These are phyloP conservation scores for Slavum lentiscoides DNA, from an alignment of 2,888 invertebrate species.

Conservation along the genomic window DNA sequence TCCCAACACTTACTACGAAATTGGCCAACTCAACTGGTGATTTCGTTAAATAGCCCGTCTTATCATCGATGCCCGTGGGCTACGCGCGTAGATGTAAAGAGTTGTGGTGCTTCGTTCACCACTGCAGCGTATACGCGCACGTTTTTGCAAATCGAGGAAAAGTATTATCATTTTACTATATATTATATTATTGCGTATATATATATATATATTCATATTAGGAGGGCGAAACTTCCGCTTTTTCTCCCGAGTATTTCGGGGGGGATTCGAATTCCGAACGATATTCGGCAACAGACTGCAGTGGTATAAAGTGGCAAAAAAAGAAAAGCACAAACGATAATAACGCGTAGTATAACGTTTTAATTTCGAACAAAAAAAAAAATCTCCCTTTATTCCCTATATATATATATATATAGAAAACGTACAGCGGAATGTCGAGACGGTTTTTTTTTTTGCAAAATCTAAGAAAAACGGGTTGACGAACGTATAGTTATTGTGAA, in stretches of 20 bases:
- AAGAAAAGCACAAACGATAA: no score
- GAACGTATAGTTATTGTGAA: no score
- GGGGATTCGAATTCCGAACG: neutral
- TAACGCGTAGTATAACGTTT: no score
- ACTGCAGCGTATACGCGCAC: neutral
- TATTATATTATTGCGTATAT: no score
- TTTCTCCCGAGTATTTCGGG: neutral
- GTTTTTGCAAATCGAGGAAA: neutral
- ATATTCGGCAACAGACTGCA: neutral
- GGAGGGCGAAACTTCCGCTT: neutral
- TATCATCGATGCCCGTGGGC: slow-evolving; percentile 11
- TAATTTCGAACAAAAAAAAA: no score
- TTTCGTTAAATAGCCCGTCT: slow-evolving; percentile 21
- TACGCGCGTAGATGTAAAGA: no score
- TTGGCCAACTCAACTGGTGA: slow-evolving; percentile 4
- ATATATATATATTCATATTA: neutral
- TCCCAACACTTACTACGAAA: slow-evolving; percentile 9
- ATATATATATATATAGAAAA: no score
- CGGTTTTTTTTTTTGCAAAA: no score
- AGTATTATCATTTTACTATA: slow-evolving; percentile 3
- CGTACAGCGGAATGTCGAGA: no score
- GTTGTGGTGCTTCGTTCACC: neutral
- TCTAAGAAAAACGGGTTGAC: no score
- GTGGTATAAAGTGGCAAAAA: no score
- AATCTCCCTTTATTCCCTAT: no score